phyloP scores from a whole-genome alignment of 2,797 vertebrate species.

The Rhabdomys pumilio region DNA sequence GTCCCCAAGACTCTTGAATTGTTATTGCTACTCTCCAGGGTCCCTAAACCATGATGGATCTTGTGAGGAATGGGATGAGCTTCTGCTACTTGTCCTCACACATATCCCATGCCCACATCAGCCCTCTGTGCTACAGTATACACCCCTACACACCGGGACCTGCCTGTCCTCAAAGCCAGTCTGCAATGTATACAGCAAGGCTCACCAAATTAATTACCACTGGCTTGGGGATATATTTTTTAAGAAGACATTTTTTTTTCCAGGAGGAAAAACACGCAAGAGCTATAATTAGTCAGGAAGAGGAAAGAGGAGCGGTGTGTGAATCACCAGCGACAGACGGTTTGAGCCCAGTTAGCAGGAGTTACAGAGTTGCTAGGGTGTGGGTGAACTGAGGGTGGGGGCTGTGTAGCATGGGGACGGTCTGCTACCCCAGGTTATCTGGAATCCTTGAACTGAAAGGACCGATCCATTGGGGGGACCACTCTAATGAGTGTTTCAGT shows the following conservation, averaged over 20 bases:
- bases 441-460: background rate
- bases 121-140: background rate
- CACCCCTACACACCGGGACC: background rate
- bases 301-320: constrained; percentile 79
- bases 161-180: background rate
- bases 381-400: constrained; percentile 24
- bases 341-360: constrained; percentile 46
- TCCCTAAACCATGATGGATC: background rate
- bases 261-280: constrained; percentile 69
- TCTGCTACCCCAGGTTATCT: background rate
- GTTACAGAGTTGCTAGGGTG: constrained; percentile 39
- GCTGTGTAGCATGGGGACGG: background rate
- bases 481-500: background rate
- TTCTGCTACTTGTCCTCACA: background rate
- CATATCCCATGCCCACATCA: rapidly evolving
- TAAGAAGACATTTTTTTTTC: constrained; percentile 77
- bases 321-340: constrained; percentile 84
- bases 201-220: constrained; percentile 70
- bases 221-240: constrained; percentile 71
- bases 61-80: background rate
- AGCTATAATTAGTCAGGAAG: constrained; percentile 84
- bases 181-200: background rate
- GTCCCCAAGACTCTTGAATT: background rate
- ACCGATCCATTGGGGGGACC: background rate
- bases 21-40: background rate